Percentiles rank a stretch among this genome's conserved stretches.
phyloP scores from a whole-genome alignment of 2,888 invertebrate species.

The Endomychus coccineus region DNA sequence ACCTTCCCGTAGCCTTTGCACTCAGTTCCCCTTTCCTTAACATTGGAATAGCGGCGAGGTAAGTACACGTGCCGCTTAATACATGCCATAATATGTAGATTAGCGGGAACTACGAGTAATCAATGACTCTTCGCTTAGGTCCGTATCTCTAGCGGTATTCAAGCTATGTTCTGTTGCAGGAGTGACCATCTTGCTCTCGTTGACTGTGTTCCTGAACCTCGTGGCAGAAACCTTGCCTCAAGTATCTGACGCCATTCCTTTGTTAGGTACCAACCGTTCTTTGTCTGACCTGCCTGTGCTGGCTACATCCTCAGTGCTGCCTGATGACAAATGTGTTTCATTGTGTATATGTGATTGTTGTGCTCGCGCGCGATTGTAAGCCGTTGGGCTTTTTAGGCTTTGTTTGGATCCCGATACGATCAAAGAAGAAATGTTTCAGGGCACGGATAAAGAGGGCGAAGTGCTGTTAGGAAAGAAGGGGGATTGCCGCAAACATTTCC shows the following conservation, averaged over 20 bases:
- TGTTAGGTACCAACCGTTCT: constrained; percentile 79
- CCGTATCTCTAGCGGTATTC: constrained; percentile 35
- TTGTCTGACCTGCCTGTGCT: constrained; percentile 48
- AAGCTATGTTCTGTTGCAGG: constrained; percentile 76
- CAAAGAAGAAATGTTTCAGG: constrained; percentile 46
- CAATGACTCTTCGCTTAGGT: background rate
- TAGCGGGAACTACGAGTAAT: background rate
- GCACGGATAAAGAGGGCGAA: constrained; percentile 30
- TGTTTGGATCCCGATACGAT: constrained; percentile 31
- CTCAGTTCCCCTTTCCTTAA: background rate
- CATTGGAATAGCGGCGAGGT: background rate
- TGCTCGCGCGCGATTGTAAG: constrained; percentile 38
- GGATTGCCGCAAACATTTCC: constrained; percentile 41
- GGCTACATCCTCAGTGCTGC: constrained; percentile 45
- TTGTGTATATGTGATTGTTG: constrained; percentile 44
- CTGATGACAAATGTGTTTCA: constrained; percentile 43
- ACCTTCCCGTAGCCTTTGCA: constrained; percentile 2
- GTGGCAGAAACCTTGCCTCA: constrained; percentile 99
- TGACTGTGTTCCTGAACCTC: constrained; percentile 99
- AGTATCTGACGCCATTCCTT: constrained; percentile 99
- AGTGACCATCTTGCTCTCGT: constrained; percentile 98
- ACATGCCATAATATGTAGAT: background rate
- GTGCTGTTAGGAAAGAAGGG: constrained; percentile 27
- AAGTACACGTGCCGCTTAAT: too few relatives aligned
- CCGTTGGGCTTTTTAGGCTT: constrained; percentile 23